Conservation (phyloP, 92 coral and sea anemone genomes). For the Umimayanthus chanpuru region DNA sequence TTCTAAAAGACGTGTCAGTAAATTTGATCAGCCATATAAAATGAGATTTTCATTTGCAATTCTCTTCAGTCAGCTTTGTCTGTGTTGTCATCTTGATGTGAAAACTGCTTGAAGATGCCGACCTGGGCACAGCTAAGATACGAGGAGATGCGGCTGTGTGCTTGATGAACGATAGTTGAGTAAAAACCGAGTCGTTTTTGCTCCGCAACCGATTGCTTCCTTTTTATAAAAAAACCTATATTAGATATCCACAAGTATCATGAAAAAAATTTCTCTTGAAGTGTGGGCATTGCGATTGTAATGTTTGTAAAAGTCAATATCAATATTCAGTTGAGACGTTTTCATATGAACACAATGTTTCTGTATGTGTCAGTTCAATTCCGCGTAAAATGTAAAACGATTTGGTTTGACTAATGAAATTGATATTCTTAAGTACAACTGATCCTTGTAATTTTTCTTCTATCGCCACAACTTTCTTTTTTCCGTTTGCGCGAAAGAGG, state of each 20-base stretch:
- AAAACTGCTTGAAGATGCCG: not conserved
- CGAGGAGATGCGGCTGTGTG: no score
- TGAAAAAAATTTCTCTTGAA: not conserved
- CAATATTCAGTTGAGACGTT: not conserved
- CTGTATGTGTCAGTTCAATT: not conserved
- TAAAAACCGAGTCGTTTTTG: no score
- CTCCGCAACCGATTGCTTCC: not conserved
- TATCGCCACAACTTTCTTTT: no score
- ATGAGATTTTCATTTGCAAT: not conserved
- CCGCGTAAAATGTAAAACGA: not conserved
- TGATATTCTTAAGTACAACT: not conserved
- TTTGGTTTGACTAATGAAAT: not conserved
- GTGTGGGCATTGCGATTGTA: not conserved
- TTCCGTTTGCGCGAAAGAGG: not conserved
- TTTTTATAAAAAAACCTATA: no score
- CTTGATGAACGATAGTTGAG: no score
- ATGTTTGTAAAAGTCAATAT: not conserved
- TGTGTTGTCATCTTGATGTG: no score
- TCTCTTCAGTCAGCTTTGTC: not conserved
- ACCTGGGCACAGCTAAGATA: no score
- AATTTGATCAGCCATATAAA: not conserved
- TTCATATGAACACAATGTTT: not conserved
- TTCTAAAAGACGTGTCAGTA: no score
- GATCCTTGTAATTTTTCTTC: not conserved
- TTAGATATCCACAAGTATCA: no score